phyloP scores from a whole-genome alignment of 2,797 vertebrate species.

The Poecilia picta region DNA sequence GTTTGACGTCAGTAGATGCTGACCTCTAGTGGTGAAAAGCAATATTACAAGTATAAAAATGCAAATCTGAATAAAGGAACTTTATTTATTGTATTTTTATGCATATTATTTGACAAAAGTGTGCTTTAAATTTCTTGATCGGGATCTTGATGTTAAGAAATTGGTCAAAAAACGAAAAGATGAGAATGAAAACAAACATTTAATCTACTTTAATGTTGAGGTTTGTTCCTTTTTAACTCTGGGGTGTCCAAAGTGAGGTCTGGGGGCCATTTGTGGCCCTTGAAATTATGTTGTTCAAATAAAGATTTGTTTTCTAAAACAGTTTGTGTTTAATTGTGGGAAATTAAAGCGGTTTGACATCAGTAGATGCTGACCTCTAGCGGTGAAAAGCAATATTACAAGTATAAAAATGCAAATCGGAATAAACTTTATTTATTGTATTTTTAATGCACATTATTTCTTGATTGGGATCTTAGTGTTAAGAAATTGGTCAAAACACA shows the following conservation, averaged over 20 bases:
- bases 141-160: no score
- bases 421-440: background rate
- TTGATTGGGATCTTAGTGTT: conserved; percentile 19
- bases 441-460: conserved; percentile 44
- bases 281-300: conserved; percentile 28
- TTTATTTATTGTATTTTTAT: background rate
- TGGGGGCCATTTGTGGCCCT: no score
- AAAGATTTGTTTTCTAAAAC: conserved; percentile 27
- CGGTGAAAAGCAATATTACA: conserved; percentile 15
- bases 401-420: background rate
- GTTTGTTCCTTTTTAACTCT: background rate
- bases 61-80: conserved; percentile 5
- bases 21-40: conserved; percentile 32
- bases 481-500: background rate
- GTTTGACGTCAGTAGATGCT: background rate
- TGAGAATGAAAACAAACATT: background rate
- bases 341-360: background rate
- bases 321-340: background rate
- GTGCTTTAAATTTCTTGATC: conserved; percentile 42
- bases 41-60: background rate
- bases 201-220: background rate
- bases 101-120: conserved; percentile 54
- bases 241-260: no score
- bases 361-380: conserved; percentile 26
- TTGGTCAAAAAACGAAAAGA: no score